These are phyloP conservation scores for Telenomus remus DNA, from an alignment of 1,140 invertebrate genomes.

Conservation along the genomic window DNA sequence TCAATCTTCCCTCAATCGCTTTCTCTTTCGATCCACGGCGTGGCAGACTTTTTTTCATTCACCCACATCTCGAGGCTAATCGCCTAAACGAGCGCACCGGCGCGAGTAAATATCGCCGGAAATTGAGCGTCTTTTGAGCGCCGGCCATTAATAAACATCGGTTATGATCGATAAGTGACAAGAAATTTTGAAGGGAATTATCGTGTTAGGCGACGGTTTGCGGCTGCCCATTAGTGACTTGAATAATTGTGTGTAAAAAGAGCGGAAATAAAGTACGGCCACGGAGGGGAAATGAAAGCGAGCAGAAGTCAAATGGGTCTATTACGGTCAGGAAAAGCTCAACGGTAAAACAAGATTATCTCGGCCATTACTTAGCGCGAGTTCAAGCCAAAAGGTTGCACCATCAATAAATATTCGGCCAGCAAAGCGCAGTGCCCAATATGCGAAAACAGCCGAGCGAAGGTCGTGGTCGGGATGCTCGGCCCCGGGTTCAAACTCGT, in stretches of 20 bases:
- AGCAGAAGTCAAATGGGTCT: constrained; percentile 45
- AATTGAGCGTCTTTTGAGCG: constrained; percentile 57
- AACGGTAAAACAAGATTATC: constrained; percentile 48
- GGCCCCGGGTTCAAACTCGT: constrained; percentile 1
- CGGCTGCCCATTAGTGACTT: constrained; percentile 23
- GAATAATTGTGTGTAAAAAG: constrained; percentile 21
- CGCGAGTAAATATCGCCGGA: constrained; percentile 52
- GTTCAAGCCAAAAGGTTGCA: constrained; percentile 37
- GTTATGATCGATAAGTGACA: constrained; percentile 45
- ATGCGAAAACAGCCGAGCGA: constrained; percentile 32
- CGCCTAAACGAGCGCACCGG: constrained; percentile 47
- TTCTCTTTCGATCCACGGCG: constrained; percentile 22
- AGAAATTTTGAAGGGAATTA: not conserved
- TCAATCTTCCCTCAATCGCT: constrained; percentile 33
- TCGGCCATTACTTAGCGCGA: constrained; percentile 30
- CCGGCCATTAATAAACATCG: constrained; percentile 60
- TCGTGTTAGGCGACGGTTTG: not conserved
- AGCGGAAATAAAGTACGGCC: constrained; percentile 2
- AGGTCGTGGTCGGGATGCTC: too few relatives aligned
- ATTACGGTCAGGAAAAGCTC: constrained; percentile 39
- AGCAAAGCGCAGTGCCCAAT: constrained; percentile 7
- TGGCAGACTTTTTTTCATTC: not conserved
- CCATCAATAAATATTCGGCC: constrained; percentile 32
- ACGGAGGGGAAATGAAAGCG: not conserved
- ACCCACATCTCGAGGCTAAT: constrained; percentile 44